Conservation (phyloP, 2,888 invertebrate genomes). For the Phaedon cochleariae region DNA sequence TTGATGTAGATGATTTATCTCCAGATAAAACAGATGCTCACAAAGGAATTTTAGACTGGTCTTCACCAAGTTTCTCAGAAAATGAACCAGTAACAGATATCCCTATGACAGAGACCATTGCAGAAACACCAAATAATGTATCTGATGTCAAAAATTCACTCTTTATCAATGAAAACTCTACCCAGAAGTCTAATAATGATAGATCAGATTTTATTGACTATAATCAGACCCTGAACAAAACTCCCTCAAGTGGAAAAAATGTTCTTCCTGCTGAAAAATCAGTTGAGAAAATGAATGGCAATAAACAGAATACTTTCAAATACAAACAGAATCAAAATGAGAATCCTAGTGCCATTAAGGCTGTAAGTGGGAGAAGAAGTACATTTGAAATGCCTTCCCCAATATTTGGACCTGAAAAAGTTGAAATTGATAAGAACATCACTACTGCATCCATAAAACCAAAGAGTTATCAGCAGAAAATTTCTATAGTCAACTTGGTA, state of each 20-base stretch:
- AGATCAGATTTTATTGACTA: not conserved
- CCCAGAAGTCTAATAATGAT: not conserved
- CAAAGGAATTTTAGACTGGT: not conserved
- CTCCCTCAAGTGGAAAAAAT: too few relatives aligned
- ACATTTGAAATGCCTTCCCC: constrained; percentile 16
- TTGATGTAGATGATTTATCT: not conserved
- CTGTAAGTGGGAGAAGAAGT: not conserved
- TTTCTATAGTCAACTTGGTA: constrained; percentile 4
- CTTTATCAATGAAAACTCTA: not conserved
- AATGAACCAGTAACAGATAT: not conserved
- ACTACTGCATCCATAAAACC: not conserved
- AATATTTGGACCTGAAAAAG: not conserved
- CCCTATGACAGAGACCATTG: not conserved
- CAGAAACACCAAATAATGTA: not conserved
- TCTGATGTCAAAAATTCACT: not conserved
- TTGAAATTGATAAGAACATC: not conserved
- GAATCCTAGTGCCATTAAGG: too few relatives aligned
- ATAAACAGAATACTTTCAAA: not conserved
- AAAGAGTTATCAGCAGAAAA: not conserved
- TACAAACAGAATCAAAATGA: not conserved
- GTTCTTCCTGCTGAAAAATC: too few relatives aligned
- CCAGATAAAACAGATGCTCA: not conserved
- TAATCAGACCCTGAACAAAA: too few relatives aligned
- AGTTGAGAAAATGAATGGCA: too few relatives aligned
- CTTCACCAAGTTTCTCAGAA: not conserved